phyloP scores from a whole-genome alignment of 2,797 vertebrate species.

The Pyrrhura leucotis region DNA sequence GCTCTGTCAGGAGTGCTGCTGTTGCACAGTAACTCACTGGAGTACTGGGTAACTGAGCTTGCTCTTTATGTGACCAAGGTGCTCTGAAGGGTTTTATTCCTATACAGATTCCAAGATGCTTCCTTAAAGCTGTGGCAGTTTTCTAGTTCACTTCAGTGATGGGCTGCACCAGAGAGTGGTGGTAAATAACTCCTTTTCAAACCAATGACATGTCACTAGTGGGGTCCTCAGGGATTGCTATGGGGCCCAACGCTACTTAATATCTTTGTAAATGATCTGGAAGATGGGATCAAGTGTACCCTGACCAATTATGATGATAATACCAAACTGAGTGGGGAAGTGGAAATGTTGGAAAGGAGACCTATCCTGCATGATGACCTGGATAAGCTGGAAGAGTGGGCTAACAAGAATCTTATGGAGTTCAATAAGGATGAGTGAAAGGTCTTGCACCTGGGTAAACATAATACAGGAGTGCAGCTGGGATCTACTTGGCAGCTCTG shows the following conservation, averaged over 20 bases:
- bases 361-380: neutral
- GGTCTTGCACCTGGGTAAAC: neutral
- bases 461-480: neutral
- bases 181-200: neutral
- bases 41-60: neutral
- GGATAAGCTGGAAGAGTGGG: neutral
- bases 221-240: neutral
- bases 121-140: neutral
- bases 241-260: neutral
- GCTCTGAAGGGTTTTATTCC: neutral
- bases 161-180: neutral
- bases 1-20: neutral
- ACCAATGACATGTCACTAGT: neutral
- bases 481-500: neutral
- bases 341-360: neutral
- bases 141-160: neutral
- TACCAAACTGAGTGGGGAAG: neutral
- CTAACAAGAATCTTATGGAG: neutral
- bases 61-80: neutral
- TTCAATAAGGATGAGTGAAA: neutral
- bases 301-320: neutral
- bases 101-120: neutral
- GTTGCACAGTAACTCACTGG: neutral
- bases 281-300: neutral
- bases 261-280: neutral